Conservation (phyloP, 64 coral and sea anemone species). For the Platygyra sinensis region DNA sequence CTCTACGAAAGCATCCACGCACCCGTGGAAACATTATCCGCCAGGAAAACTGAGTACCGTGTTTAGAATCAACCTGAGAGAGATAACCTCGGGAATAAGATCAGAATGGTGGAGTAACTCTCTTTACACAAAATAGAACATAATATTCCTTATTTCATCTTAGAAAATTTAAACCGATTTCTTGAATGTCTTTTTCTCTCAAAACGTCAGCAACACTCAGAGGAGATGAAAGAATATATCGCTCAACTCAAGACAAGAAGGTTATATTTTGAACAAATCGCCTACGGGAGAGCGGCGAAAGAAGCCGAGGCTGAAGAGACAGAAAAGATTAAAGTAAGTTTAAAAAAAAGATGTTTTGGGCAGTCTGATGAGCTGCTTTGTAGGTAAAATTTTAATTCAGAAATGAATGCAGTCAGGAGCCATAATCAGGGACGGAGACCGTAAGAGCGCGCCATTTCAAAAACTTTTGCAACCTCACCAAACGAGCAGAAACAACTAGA, state of each 20-base stretch:
- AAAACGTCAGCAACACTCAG: background rate
- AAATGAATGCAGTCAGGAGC: background rate
- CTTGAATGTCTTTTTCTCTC: too few species aligned
- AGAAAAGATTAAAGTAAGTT: background rate
- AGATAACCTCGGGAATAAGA: too few species aligned
- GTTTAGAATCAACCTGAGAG: too few species aligned
- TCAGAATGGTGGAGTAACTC: too few species aligned
- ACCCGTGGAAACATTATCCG: too few species aligned
- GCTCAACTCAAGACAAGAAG: background rate
- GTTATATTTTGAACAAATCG: conserved; percentile 9
- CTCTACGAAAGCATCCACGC: too few species aligned
- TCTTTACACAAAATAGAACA: too few species aligned
- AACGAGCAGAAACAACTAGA: too few species aligned
- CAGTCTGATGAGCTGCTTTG: background rate
- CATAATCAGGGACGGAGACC: too few species aligned
- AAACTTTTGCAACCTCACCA: too few species aligned
- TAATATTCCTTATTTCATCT: background rate
- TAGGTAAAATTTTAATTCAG: background rate
- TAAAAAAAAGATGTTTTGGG: background rate
- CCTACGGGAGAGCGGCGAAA: background rate
- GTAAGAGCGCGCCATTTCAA: too few species aligned
- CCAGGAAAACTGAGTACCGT: too few species aligned
- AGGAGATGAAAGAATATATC: conserved; percentile 26
- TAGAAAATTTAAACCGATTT: background rate
- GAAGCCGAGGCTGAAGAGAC: conserved; percentile 18